Evolutionary conservation across 2,888 invertebrate species (phyloP).

Genomic region (Lasioglossum calceatum): DNA sequence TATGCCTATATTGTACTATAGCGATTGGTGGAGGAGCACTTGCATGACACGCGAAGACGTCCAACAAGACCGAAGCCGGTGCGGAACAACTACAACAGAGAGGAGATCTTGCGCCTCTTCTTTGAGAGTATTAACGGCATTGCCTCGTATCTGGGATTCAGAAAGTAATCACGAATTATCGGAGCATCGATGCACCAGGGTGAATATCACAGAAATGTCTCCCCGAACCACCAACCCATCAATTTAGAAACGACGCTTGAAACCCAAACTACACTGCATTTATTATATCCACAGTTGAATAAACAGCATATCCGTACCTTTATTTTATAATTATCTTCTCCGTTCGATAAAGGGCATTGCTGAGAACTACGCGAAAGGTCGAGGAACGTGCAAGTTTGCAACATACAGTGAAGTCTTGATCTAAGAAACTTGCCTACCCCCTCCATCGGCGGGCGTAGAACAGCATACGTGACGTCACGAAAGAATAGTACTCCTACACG

Average conservation of each 20-base stretch:
- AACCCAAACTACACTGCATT: background rate
- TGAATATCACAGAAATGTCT: conserved; percentile 22
- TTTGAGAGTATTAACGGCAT: conserved; percentile 75
- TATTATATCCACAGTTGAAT: conserved; percentile 17
- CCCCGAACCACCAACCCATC: background rate
- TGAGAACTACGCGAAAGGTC: background rate
- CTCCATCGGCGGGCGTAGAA: no score
- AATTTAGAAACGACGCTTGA: background rate
- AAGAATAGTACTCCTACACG: no score
- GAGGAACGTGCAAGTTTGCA: background rate
- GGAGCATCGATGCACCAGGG: conserved; percentile 51
- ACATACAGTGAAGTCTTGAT: background rate
- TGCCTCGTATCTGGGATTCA: conserved; percentile 74
- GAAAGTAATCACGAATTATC: conserved; percentile 65
- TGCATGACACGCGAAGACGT: conserved; percentile 64
- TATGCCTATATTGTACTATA: conserved; percentile 66
- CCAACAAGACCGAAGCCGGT: conserved; percentile 62
- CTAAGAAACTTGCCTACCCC: no score
- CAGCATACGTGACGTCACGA: no score
- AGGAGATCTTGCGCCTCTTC: conserved; percentile 73
- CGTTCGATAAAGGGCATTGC: conserved; percentile 3
- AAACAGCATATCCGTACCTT: background rate
- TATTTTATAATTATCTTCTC: conserved; percentile 7
- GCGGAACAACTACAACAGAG: conserved; percentile 64
- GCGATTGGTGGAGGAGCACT: conserved; percentile 72